A percentile compares a stretch with the other conserved stretches of the same genome.
Conservation (phyloP, 2,888 invertebrate species). For the Morinoia aosen region DNA sequence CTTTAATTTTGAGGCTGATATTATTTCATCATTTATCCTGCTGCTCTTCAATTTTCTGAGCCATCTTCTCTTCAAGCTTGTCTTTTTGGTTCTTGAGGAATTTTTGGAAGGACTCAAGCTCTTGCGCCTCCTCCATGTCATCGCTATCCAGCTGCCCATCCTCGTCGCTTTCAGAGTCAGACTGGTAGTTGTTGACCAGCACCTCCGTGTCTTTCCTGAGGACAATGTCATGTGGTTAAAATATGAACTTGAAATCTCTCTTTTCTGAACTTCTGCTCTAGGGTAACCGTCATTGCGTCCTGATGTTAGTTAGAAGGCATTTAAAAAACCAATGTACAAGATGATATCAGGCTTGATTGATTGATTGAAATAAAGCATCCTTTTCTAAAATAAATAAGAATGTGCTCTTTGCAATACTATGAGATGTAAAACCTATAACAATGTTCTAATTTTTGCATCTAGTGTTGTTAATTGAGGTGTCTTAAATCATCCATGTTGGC, state of each 20-base stretch:
- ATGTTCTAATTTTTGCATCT: too few species aligned
- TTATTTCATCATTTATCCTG: neutral
- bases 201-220: constrained; percentile 65
- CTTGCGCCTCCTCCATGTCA: constrained; percentile 58
- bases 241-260: too few species aligned
- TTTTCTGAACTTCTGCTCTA: too few species aligned
- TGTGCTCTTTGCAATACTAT: neutral
- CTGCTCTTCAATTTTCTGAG: constrained; percentile 21
- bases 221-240: neutral
- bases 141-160: constrained; percentile 62
- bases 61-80: neutral
- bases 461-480: too few species aligned
- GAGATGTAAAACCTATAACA: neutral
- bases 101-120: constrained; percentile 62
- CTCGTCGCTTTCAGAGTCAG: constrained; percentile 57
- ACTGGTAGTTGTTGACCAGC: constrained; percentile 57
- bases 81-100: constrained; percentile 58
- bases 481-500: neutral
- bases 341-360: too few species aligned
- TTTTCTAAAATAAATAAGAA: neutral
- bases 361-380: too few species aligned
- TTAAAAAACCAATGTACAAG: too few species aligned
- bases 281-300: too few species aligned
- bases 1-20: neutral
- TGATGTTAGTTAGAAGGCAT: too few species aligned